A percentile compares a stretch with the other conserved stretches of the same genome.
Evolutionary conservation across 2,113 vertebrate genomes (phyloP).

Genomic region (Sphyrna mokarran): DNA sequence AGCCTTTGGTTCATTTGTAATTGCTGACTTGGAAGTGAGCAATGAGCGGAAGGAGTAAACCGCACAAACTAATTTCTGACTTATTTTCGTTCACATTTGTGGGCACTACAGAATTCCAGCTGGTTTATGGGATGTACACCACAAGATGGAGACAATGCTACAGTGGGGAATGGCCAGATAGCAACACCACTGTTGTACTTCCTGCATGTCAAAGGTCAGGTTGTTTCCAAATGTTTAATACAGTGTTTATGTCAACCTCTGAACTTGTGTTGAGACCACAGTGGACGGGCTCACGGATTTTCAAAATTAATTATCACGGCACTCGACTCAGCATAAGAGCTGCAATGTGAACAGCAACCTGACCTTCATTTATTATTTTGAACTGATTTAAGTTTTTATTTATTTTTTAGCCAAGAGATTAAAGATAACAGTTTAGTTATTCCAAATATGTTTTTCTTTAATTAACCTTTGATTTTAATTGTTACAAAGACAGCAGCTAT

Average conservation of each 20-base stretch:
- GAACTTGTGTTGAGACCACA: constrained; percentile 13
- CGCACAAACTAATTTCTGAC: neutral
- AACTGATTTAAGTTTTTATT: neutral
- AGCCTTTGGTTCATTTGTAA: neutral
- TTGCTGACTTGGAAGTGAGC: neutral
- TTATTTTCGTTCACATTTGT: constrained; percentile 44
- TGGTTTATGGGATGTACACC: constrained; percentile 55
- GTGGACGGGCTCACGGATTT: neutral
- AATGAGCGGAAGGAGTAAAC: neutral
- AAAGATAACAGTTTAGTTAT: neutral
- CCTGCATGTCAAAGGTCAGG: constrained; percentile 60
- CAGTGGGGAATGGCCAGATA: constrained; percentile 53
- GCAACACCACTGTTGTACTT: constrained; percentile 50
- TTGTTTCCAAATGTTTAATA: neutral
- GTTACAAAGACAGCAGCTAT: neutral
- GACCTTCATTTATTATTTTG: neutral
- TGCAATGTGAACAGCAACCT: neutral
- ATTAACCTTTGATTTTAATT: neutral
- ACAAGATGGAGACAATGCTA: constrained; percentile 72
- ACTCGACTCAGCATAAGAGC: neutral
- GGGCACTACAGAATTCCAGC: constrained; percentile 48
- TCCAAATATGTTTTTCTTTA: neutral
- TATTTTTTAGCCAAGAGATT: neutral
- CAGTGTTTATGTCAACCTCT: neutral
- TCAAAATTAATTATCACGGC: neutral